Evolutionary conservation across 2,797 vertebrate genomes (phyloP).

Genomic region (Furcifer pardalis): DNA sequence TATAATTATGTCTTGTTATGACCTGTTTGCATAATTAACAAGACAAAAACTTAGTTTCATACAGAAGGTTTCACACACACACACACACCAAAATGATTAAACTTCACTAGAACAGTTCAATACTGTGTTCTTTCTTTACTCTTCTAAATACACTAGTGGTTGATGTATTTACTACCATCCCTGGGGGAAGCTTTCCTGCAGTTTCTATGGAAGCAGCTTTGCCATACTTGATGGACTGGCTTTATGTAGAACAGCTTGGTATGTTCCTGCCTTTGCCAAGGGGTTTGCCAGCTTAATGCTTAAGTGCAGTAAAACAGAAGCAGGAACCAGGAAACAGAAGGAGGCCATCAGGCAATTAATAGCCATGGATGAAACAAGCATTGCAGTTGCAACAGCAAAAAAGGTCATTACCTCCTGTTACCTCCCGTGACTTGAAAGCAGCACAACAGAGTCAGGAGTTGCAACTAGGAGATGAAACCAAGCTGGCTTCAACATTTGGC

Average conservation of each 20-base stretch:
- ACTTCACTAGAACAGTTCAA: not conserved
- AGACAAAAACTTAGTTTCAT: not conserved
- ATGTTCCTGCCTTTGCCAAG: not conserved
- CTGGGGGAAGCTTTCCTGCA: not conserved
- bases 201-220: not conserved
- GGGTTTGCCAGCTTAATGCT: not conserved
- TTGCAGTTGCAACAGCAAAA: not conserved
- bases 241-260: conserved; percentile 11
- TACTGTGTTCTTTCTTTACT: not conserved
- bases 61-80: not conserved
- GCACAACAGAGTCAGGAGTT: not conserved
- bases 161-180: not conserved
- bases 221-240: not conserved
- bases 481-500: not conserved
- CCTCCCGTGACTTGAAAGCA: not conserved
- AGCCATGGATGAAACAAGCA: not conserved
- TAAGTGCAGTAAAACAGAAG: conserved; percentile 26
- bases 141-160: not conserved
- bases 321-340: conserved; percentile 13
- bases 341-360: conserved; percentile 3
- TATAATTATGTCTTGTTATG: not conserved
- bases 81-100: not conserved
- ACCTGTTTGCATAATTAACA: not conserved
- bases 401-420: not conserved
- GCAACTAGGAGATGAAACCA: not conserved